phyloP scores from a whole-genome alignment of 2,113 vertebrate species.

The Echinops telfairi region DNA sequence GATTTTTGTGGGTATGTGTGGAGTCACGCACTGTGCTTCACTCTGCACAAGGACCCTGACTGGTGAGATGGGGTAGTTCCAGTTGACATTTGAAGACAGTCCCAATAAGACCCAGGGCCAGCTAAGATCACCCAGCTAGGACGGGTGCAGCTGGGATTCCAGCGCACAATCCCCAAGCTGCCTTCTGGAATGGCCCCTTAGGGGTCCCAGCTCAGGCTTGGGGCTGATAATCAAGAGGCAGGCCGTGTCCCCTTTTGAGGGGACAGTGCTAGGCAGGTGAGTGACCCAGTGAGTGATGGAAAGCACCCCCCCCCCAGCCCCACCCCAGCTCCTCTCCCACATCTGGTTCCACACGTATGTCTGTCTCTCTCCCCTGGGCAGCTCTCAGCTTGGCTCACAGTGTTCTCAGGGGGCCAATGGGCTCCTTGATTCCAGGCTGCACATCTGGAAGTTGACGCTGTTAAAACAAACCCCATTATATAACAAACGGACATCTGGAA shows the following conservation, averaged over 20 bases:
- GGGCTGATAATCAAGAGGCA: not conserved
- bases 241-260: too few relatives aligned
- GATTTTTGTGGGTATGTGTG: too few relatives aligned
- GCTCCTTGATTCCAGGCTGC: conserved; percentile 85
- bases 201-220: not conserved
- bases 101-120: not conserved
- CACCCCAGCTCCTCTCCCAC: not conserved
- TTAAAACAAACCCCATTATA: conserved; percentile 85
- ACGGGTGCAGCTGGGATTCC: not conserved
- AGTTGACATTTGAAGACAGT: not conserved
- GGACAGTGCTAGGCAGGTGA: conserved; percentile 30
- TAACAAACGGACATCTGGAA: conserved; percentile 84
- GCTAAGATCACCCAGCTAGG: not conserved
- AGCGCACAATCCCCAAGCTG: not conserved
- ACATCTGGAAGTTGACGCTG: conserved; percentile 85
- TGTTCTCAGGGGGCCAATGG: conserved; percentile 77
- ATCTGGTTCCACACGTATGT: not conserved
- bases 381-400: conserved; percentile 66
- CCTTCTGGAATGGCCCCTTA: not conserved
- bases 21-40: not conserved
- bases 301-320: not conserved
- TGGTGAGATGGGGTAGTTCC: not conserved
- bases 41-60: not conserved
- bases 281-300: not conserved
- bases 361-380: conserved; percentile 47